Evolutionary conservation across 1,140 invertebrate genomes (phyloP).

Genomic region (Intoshia linei): DNA sequence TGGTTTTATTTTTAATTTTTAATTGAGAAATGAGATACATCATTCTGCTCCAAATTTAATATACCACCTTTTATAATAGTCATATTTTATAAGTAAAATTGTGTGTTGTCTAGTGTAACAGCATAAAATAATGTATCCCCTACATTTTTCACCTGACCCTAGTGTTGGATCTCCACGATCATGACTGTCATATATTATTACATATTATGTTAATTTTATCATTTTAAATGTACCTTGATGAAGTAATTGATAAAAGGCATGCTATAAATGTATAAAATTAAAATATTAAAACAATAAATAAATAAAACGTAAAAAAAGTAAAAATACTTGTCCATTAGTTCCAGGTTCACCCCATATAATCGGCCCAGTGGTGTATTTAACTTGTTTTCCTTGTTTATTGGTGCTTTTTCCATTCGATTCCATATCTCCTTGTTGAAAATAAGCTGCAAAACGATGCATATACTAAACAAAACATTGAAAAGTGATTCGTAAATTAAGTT

Average conservation of each 20-base stretch:
- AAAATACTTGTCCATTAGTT: slow-evolving; percentile 98
- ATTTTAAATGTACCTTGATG: too few relatives aligned
- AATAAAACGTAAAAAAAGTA: slow-evolving; percentile 90
- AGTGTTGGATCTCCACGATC: neutral
- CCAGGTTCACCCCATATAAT: slow-evolving; percentile 86
- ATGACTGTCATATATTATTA: neutral
- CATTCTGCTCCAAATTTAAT: too few relatives aligned
- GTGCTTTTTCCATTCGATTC: slow-evolving; percentile 89
- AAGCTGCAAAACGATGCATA: slow-evolving; percentile 81
- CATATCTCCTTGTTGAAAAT: slow-evolving; percentile 99
- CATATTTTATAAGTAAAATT: too few relatives aligned
- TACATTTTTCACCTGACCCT: too few relatives aligned
- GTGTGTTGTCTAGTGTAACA: too few relatives aligned
- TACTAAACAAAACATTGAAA: slow-evolving; percentile 41
- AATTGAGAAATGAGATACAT: too few relatives aligned
- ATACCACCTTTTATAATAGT: too few relatives aligned
- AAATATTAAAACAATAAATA: slow-evolving; percentile 54
- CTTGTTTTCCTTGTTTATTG: slow-evolving; percentile 37
- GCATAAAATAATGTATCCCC: too few relatives aligned
- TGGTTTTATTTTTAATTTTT: too few relatives aligned
- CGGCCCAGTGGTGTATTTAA: slow-evolving; percentile 51
- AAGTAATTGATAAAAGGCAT: slow-evolving; percentile 24
- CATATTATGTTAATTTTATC: neutral
- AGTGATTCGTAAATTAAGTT: too few relatives aligned
- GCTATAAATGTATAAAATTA: slow-evolving; percentile 8